These are phyloP conservation scores for Paramuricea clavata DNA, from an alignment of 92 coral and sea anemone species.

Conservation along the genomic window DNA sequence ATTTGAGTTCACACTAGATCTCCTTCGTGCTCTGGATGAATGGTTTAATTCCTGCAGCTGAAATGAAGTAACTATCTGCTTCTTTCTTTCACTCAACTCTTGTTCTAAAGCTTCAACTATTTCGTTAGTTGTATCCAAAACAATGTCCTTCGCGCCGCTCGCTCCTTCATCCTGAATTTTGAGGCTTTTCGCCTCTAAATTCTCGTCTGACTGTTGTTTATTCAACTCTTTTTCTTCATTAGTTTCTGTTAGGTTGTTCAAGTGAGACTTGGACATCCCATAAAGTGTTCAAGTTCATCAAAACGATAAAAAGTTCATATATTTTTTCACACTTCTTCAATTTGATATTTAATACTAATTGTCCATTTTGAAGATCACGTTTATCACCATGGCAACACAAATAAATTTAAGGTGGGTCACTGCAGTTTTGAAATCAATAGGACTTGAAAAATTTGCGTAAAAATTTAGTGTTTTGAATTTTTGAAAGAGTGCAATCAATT, in stretches of 20 bases:
- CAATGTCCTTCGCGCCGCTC: conserved; percentile 58
- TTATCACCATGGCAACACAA: conserved; percentile 36
- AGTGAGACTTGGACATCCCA: conserved; percentile 21
- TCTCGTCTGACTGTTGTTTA: not conserved
- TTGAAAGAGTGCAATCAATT: too few relatives aligned
- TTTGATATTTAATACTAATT: not conserved
- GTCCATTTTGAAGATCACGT: conserved; percentile 27
- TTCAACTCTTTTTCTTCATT: not conserved
- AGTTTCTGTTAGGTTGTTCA: not conserved
- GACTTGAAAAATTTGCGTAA: too few relatives aligned
- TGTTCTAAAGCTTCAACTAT: conserved; percentile 65
- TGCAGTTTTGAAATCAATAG: too few relatives aligned
- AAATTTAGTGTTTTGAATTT: too few relatives aligned
- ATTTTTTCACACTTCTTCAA: not conserved
- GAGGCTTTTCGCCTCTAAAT: not conserved
- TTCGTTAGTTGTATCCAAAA: conserved; percentile 52
- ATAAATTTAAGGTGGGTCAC: conserved; percentile 17
- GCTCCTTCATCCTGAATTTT: conserved; percentile 4
- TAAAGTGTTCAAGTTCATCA: conserved; percentile 18
- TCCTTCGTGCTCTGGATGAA: conserved; percentile 79
- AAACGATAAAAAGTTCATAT: not conserved
- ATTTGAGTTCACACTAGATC: conserved; percentile 81
- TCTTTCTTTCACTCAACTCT: conserved; percentile 80
- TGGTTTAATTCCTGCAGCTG: conserved; percentile 90
- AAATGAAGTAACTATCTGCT: conserved; percentile 90